Percentiles rank a stretch among this genome's conserved stretches.
phyloP scores from a whole-genome alignment of 2,113 vertebrate species.

The rabbit (Oryctolagus cuniculus) region DNA sequence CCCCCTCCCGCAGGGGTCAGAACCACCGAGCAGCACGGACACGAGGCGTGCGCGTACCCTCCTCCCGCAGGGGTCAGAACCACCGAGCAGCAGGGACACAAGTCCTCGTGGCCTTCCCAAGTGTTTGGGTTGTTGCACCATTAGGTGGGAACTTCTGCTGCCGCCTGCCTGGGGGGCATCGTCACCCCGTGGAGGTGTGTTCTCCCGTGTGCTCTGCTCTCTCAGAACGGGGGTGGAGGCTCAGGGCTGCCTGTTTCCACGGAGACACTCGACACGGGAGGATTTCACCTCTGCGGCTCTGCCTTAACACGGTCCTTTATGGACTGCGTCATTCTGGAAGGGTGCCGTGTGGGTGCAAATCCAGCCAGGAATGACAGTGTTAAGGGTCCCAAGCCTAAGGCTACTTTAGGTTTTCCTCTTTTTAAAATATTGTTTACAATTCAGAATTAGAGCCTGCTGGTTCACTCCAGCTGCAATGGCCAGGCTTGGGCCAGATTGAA shows the following conservation, averaged over 20 bases:
- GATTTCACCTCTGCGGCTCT: neutral
- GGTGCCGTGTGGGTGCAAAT: neutral
- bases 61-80: no score
- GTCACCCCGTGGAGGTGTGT: neutral
- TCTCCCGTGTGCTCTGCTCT: neutral
- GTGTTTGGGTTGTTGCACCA: neutral
- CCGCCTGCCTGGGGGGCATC: neutral
- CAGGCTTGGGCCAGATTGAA: no score
- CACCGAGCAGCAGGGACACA: neutral
- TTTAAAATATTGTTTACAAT: no score
- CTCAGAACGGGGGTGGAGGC: neutral
- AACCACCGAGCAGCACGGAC: fast-evolving
- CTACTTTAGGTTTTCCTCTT: neutral
- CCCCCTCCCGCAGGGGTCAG: neutral
- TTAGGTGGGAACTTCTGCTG: neutral
- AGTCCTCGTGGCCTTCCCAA: neutral
- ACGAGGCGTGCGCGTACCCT: no score
- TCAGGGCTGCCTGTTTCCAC: neutral
- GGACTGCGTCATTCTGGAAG: neutral
- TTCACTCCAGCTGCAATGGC: no score
- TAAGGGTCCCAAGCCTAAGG: neutral
- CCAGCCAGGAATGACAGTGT: fast-evolving
- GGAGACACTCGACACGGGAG: neutral
- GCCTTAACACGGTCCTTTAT: neutral
- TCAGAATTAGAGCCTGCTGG: no score